Base-by-base conservation (phyloP, 30 jellyfish, hydroid and myxozoan species). In the Catostylus mosaicus region DNA sequence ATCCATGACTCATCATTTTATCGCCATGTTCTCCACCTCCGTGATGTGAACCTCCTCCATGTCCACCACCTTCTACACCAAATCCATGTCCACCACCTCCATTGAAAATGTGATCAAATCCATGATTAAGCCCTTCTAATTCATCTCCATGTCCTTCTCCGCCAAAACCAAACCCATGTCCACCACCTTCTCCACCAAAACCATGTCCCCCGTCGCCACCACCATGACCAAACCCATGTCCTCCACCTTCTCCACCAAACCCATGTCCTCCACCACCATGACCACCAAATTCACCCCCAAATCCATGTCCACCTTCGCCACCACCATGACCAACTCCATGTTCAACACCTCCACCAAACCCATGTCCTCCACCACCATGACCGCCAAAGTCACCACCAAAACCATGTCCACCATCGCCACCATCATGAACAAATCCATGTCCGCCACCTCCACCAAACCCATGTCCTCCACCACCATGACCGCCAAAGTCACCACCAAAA, bases 171-270 rank as follows among this genome's bases (percentile, higher is more conserved):
- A 10, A 51, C 18, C 69, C 79, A 70, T 52, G 23, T 29, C 80
- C 19, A 5, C 87, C 76, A 19, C 29, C 38, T 30, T 27, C 48
- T 30, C 84, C 84, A 20, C 88, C 88, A 46, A 30, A 35, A 8
- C 88, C 77, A 56, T 59, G 76, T 14, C 78, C 78, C 6, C 81
- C 88, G 1, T 62, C 88, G 12, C 68, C 88, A n/a, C 83, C 93
- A n/a, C n/a, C n/a, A n/a, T n/a, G n/a, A 29, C 71, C 81, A 20
- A 54, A 82, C 26, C 92, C 92, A 43, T 59, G 77, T 1, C 85
- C 92, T 0, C 92, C 78, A 45, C 85, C 75, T 0, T 43, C 83
- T 26, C 83, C 71, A 14, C 62, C 73, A 4, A 40, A 27, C 10
- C 88, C 68, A 71, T 71, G 83, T 4, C 47, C 62, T 8, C 80